These are phyloP conservation scores for Diacarnus erythraeanus DNA, from an alignment of 37 sponge, comb jelly and placozoan species.

Conservation along the genomic window DNA sequence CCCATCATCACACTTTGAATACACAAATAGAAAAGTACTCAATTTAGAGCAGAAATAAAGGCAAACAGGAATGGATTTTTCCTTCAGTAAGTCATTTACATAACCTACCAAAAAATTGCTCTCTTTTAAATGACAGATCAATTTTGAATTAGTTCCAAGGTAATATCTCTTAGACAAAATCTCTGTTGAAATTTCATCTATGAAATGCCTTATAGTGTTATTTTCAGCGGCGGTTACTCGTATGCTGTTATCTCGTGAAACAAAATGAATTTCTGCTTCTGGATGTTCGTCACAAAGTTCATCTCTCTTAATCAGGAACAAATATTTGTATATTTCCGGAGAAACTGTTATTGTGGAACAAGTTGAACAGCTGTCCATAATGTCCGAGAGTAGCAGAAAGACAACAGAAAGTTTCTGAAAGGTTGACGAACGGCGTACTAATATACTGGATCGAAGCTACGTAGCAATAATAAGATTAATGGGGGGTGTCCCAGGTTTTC, in stretches of 20 bases:
- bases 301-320: background rate
- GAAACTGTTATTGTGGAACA: background rate
- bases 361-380: background rate
- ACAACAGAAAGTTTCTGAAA: too few relatives aligned
- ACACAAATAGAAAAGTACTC: background rate
- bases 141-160: background rate
- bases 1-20: background rate
- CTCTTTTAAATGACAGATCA: too few relatives aligned
- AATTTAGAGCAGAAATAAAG: background rate
- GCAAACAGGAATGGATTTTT: background rate
- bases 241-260: background rate
- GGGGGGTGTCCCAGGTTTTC: background rate
- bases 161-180: background rate
- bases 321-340: background rate
- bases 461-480: too few relatives aligned
- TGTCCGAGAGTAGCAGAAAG: too few relatives aligned
- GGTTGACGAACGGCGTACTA: background rate
- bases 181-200: background rate
- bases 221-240: background rate
- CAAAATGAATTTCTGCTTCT: background rate
- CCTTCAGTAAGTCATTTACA: background rate
- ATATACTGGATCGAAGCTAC: too few relatives aligned
- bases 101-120: background rate
- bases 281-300: background rate
- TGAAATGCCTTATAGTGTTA: background rate